These are phyloP conservation scores for Drymonia ruficornis DNA, from an alignment of 2,888 invertebrate genomes.

Conservation along the genomic window DNA sequence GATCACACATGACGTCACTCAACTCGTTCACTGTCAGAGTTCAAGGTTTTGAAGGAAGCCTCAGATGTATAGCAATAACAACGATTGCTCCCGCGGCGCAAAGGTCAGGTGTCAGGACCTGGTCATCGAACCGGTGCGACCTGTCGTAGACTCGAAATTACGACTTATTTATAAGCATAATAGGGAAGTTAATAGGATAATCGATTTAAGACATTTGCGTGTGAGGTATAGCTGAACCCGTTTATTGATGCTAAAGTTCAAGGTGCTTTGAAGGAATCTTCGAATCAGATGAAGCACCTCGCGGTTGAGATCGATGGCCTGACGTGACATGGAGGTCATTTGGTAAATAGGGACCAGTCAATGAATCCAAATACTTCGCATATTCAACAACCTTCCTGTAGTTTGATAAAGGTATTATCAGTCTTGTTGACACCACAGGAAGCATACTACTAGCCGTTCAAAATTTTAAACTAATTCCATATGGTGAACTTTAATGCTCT, in stretches of 20 bases:
- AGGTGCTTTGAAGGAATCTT: not conserved
- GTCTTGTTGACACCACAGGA: too few relatives aligned
- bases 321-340: not conserved
- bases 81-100: not conserved
- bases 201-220: not conserved
- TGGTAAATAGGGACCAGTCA: not conserved
- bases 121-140: constrained; percentile 2
- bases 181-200: not conserved
- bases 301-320: not conserved
- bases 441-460: too few relatives aligned
- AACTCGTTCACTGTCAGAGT: not conserved
- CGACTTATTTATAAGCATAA: not conserved
- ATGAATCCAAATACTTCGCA: not conserved
- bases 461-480: too few relatives aligned
- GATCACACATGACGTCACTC: not conserved
- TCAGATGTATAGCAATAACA: not conserved
- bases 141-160: not conserved
- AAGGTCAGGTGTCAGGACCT: constrained; percentile 1
- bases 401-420: too few relatives aligned
- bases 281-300: not conserved
- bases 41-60: constrained; percentile 2
- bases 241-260: not conserved
- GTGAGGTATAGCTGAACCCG: not conserved
- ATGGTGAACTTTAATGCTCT: too few relatives aligned
- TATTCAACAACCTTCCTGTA: too few relatives aligned